These are phyloP conservation scores for Maniola hyperantus DNA, from an alignment of 2,888 invertebrate species.

Conservation along the genomic window DNA sequence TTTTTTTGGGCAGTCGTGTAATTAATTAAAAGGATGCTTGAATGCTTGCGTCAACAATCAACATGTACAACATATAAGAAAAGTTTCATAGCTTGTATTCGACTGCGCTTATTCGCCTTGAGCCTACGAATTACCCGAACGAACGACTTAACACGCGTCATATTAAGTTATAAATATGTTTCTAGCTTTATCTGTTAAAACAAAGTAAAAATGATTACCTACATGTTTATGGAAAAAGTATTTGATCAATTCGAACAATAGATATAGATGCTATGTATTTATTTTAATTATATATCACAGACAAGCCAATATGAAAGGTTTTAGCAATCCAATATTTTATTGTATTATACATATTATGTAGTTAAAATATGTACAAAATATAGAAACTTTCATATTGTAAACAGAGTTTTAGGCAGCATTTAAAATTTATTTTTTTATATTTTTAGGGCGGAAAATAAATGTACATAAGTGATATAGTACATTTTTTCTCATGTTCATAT, in stretches of 20 bases:
- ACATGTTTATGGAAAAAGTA: not conserved
- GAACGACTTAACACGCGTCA: too few relatives aligned
- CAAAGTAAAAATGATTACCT: not conserved
- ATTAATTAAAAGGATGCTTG: too few relatives aligned
- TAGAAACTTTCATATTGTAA: slow-evolving; percentile 35
- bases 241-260: slow-evolving; percentile 21
- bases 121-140: too few relatives aligned
- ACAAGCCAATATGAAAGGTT: slow-evolving; percentile 69
- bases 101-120: too few relatives aligned
- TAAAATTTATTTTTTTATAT: slow-evolving; percentile 22
- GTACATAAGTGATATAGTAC: not conserved
- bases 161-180: too few relatives aligned
- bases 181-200: not conserved
- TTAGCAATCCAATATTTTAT: slow-evolving; percentile 57
- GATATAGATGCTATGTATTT: slow-evolving; percentile 33
- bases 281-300: slow-evolving; percentile 61
- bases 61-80: too few relatives aligned
- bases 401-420: slow-evolving; percentile 34
- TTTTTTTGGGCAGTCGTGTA: too few relatives aligned
- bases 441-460: slow-evolving; percentile 26
- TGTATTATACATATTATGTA: slow-evolving; percentile 41
- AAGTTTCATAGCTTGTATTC: too few relatives aligned
- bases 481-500: too few relatives aligned
- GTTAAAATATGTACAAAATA: slow-evolving; percentile 49
- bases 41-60: too few relatives aligned